Evolutionary conservation across 2,113 vertebrate species (phyloP), one percentile per base, ranked within the genome.

Genomic region (Triplophysa siluroides): DNA sequence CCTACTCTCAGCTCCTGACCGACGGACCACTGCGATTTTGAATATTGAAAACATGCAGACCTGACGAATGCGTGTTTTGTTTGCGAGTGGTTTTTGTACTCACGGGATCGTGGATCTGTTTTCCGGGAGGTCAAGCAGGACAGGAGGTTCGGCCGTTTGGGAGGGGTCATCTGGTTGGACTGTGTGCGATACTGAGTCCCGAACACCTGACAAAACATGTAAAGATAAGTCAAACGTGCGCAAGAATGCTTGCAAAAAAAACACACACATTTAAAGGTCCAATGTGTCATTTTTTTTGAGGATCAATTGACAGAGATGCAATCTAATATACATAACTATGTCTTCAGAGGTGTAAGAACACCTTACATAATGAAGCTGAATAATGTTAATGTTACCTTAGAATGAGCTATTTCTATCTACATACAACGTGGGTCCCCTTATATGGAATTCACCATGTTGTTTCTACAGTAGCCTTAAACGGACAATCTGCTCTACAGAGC

Each of bases 101-200:
- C 92, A 99, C 97, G 66, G 91, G 26, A 92, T 73, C 8, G 89
- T 94, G 67, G 97, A 95, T 72, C 91, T 94, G 84, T 96, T 96
- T 81, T 92, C 89, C 0, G 96, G 95, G 66, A 96, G 91, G 84
- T 97, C 96, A 1, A 95, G 93, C 68, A 98, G 91, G 50, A 95
- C 47, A 1, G 95, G 96, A 0, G 95, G 96, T 12, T 96, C 94
- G 0, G 94, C 91, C 0, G 94, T 85, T 82, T 93, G 93, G 2
- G 93, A 90, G 8, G 88, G 83, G 79, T 84, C 83, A 13, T 90
- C 91, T 0, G 93, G 93, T 79, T 92, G 93, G 23, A 92, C 92
- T 0, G 95, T 97, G 73, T 95, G 95, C 9, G 96, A 98, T 86
- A 98, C 95, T 0, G 95, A 96, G 74, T 99, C 98, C 84, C 96